A percentile compares a stretch with the other conserved stretches of the same genome.
phyloP scores from a whole-genome alignment of 2,113 vertebrate genomes.

The Tonatia bakeri region DNA sequence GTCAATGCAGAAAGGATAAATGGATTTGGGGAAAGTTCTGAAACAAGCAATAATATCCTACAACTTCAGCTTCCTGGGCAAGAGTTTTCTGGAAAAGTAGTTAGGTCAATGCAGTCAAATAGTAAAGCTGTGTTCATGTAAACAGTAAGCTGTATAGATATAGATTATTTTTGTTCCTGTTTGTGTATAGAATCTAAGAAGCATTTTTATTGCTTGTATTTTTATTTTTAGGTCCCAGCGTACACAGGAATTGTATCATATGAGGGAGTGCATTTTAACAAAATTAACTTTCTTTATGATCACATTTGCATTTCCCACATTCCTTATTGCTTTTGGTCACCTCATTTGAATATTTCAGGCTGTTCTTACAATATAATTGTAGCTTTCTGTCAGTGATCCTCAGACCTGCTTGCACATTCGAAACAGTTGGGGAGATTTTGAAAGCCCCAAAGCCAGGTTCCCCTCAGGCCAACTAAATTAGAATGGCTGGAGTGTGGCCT shows the following conservation, averaged over 20 bases:
- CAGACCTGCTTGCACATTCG: neutral
- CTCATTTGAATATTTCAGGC: neutral
- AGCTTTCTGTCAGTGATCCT: neutral
- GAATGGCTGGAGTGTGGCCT: neutral
- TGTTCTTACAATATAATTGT: neutral
- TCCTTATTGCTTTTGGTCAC: neutral
- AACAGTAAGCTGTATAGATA: neutral
- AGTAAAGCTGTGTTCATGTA: neutral
- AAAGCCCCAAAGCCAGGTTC: neutral
- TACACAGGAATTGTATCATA: neutral
- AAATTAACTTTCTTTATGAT: neutral
- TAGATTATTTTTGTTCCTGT: neutral
- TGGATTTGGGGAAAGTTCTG: neutral
- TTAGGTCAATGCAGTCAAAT: neutral
- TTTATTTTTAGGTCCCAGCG: neutral
- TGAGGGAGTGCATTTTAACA: neutral
- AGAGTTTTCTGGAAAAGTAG: neutral
- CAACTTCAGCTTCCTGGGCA: neutral
- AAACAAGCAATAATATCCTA: neutral
- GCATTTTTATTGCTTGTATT: neutral
- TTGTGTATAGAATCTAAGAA: neutral
- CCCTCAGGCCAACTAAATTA: neutral
- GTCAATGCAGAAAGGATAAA: neutral
- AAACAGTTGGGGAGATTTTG: neutral
- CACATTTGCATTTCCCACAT: neutral